These are phyloP conservation scores for Oreochromis mossambicus DNA, from an alignment of 2,797 vertebrate species.

Conservation along the genomic window DNA sequence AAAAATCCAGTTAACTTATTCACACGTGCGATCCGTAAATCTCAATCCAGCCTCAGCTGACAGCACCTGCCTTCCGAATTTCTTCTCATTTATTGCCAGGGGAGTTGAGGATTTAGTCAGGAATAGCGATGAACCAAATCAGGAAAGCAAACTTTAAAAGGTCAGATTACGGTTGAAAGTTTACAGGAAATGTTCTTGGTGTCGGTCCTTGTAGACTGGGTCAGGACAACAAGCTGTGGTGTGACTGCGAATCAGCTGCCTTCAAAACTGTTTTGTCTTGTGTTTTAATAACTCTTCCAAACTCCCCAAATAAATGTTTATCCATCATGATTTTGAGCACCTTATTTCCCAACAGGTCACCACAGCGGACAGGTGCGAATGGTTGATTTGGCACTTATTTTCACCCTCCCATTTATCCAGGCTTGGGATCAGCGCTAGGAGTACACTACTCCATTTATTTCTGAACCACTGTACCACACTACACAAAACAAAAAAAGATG, in stretches of 20 bases:
- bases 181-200: not conserved
- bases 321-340: not conserved
- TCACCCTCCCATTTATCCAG: not conserved
- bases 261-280: not conserved
- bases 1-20: no score
- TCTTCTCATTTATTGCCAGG: no score
- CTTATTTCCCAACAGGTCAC: not conserved
- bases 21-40: no score
- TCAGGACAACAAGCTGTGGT: not conserved
- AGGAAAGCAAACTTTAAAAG: no score
- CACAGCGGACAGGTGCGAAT: fast-evolving
- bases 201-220: not conserved
- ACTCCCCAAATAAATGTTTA: not conserved
- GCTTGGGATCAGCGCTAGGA: fast-evolving
- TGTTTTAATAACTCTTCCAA: not conserved
- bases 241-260: not conserved
- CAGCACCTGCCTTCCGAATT: no score
- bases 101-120: no score
- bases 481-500: not conserved
- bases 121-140: no score
- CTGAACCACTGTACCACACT: not conserved
- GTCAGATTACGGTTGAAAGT: not conserved
- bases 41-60: no score
- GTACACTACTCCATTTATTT: fast-evolving
- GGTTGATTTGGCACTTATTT: not conserved